Percentiles rank a stretch among this genome's conserved stretches.
phyloP scores from a whole-genome alignment of 2,888 invertebrate species.

The Limnephilus rhombicus region DNA sequence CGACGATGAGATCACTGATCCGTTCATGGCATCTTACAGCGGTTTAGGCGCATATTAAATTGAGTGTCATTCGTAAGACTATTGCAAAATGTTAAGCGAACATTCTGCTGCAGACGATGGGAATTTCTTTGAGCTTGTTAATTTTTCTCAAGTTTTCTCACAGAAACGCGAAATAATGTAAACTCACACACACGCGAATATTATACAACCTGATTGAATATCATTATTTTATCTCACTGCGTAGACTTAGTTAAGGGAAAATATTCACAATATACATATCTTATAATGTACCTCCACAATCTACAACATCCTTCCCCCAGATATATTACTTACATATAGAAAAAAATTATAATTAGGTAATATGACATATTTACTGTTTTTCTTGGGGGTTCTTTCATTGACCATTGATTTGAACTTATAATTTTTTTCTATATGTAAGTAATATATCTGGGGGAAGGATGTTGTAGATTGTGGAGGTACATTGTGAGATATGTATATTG shows the following conservation, averaged over 20 bases:
- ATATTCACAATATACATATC: no score
- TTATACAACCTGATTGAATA: not conserved
- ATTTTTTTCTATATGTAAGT: no score
- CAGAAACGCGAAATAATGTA: not conserved
- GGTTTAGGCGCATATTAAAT: not conserved
- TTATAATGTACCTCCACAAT: no score
- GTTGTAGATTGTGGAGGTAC: no score
- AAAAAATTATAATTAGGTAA: no score
- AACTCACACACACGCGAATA: not conserved
- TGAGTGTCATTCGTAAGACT: not conserved
- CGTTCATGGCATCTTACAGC: not conserved
- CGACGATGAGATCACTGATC: slow-evolving; percentile 8
- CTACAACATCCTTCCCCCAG: no score
- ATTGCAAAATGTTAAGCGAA: not conserved
- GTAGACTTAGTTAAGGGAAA: not conserved
- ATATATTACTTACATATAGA: no score
- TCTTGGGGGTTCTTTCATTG: no score
- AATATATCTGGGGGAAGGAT: no score
- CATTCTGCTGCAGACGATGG: not conserved
- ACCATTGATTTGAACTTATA: no score
- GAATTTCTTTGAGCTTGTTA: not conserved
- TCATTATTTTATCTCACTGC: not conserved
- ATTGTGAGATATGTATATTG: no score
- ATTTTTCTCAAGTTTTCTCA: not conserved
- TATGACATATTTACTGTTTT: no score